Evolutionary conservation across 2,113 vertebrate genomes (phyloP), one percentile per base, ranked within the genome.

Genomic region (Petromus typicus): DNA sequence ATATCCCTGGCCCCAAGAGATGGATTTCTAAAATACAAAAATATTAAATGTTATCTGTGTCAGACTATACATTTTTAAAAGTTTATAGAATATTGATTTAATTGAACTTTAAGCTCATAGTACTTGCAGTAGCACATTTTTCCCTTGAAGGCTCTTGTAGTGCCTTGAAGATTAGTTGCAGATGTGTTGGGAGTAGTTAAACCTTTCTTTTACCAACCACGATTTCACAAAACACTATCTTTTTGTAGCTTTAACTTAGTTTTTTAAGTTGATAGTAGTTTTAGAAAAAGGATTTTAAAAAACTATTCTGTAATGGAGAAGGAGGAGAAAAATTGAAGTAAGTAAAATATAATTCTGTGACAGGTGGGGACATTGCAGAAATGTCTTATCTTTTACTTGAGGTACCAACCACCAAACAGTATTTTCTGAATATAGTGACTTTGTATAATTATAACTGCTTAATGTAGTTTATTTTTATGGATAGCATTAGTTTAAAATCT

Each of bases 1-100:
- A 54, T 8, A 54, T 54, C 51, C 51, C 51, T 13, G 13, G 51
- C 51, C 51, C 51, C n/a, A 54, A 54, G 51, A 54, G 51, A 54
- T 86, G 34, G 34, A 73, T 89, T 91, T 94, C 54, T 45, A 84
- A 54, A 81, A 64, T 66, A 88, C 82, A 84, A 63, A 48, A 63
- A n/a, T 17, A 66, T 22, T 69, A 79, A 64, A 17, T 2, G 64
- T 89, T 79, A 83, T 37, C 22, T 82, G 66, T 88, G 7, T 66
- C 71, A 81, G n/a, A 43, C 25, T 80, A 12, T 56, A 63, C 69
- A 32, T 61, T 85, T 78, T 59, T 75, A 18, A 56, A 57, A 37
- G 27, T 87, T 13, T 73, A 30, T n/a, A 54, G 54, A 87, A 16
- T 11, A 27, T 67, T 93, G 80, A 69, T 71, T 66, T 43, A 83